Conservation (phyloP, 1,140 invertebrate genomes). For the Drosophila orena region DNA sequence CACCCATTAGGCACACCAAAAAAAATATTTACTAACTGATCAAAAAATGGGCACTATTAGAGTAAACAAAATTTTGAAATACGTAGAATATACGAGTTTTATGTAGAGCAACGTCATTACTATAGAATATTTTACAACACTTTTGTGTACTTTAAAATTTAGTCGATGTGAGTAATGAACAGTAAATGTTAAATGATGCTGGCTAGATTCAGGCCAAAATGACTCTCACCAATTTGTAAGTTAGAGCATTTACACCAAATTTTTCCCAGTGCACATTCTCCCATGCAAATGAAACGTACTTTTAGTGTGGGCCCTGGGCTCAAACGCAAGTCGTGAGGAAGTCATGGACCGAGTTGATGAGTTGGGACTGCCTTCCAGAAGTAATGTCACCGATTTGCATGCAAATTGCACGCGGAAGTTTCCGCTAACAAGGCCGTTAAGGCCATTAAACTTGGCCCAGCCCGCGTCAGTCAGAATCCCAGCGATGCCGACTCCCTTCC, state of each 20-base stretch:
- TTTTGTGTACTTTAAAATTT: no score
- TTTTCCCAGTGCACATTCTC: slow-evolving; percentile 5
- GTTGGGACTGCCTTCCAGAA: slow-evolving; percentile 38
- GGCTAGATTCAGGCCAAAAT: no score
- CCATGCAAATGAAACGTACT: slow-evolving; percentile 52
- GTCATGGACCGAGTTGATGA: slow-evolving; percentile 61
- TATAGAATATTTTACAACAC: no score
- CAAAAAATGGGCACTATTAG: no score
- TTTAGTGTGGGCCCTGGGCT: slow-evolving; percentile 45
- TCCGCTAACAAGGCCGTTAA: slow-evolving; percentile 65
- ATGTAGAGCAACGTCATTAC: no score
- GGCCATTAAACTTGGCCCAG: slow-evolving; percentile 56
- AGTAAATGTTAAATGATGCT: no score
- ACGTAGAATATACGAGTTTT: no score
- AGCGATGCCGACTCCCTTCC: not conserved
- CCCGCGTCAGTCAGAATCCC: not conserved
- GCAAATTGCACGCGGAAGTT: slow-evolving; percentile 74
- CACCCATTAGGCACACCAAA: slow-evolving; percentile 5
- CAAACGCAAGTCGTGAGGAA: slow-evolving; percentile 59
- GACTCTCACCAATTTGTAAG: no score
- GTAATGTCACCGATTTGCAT: slow-evolving; percentile 71
- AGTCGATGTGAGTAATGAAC: no score
- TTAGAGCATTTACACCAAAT: no score
- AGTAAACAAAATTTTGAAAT: no score
- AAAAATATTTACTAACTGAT: not conserved